Evolutionary conservation across 2,888 invertebrate genomes (phyloP).

Genomic region (Nephrocerus scutellatus): DNA sequence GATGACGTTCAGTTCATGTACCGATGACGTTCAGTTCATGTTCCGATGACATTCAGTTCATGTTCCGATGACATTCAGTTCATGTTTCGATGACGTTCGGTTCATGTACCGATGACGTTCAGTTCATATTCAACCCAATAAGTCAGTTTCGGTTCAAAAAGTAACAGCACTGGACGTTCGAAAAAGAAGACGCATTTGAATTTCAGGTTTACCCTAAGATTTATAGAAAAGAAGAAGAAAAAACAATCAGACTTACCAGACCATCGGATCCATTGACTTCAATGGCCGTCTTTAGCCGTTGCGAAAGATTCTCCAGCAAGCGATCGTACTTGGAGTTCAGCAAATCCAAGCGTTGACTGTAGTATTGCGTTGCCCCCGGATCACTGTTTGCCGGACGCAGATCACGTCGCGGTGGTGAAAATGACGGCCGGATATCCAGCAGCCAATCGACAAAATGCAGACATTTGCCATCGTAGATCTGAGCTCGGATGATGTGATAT

Average conservation of each 20-base stretch:
- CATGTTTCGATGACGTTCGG: no score
- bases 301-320: constrained; percentile 45
- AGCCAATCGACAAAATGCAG: constrained; percentile 48
- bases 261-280: constrained; percentile 48
- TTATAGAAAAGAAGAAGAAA: background rate
- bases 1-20: no score
- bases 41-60: no score
- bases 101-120: no score
- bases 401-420: constrained; percentile 46
- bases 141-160: no score
- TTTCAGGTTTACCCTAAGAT: no score
- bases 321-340: constrained; percentile 47
- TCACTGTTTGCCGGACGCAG: constrained; percentile 43
- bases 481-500: constrained; percentile 14
- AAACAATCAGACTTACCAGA: constrained; percentile 40
- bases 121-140: no score
- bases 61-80: no score
- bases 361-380: constrained; percentile 47
- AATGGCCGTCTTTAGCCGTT: constrained; percentile 46
- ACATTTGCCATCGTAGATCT: constrained; percentile 49
- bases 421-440: constrained; percentile 46
- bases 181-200: no score
- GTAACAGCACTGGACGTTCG: no score
- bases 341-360: constrained; percentile 45
- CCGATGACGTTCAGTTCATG: no score